These are phyloP conservation scores for Megalops cyprinoides DNA, from an alignment of 2,797 vertebrate species.

Conservation along the genomic window DNA sequence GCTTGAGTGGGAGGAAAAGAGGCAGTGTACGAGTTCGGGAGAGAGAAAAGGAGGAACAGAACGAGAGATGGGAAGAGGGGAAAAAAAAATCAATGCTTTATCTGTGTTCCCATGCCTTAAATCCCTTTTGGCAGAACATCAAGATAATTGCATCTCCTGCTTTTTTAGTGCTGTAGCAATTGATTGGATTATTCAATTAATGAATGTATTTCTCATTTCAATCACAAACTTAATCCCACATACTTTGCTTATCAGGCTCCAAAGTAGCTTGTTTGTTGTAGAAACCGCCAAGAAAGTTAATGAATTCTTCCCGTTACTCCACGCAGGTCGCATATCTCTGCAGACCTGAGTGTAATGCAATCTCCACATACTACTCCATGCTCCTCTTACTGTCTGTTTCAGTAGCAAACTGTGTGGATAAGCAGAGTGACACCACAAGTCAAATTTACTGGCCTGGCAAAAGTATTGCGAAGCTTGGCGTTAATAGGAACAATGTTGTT, in stretches of 20 bases:
- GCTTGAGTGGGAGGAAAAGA: neutral
- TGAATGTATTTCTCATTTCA: constrained; percentile 42
- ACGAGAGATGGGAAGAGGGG: constrained; percentile 18
- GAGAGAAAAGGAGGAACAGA: neutral
- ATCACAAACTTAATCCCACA: constrained; percentile 41
- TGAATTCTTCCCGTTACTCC: neutral
- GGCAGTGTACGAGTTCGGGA: neutral
- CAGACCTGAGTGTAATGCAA: neutral
- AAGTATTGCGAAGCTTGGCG: neutral
- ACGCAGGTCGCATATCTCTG: neutral
- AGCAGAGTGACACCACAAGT: neutral
- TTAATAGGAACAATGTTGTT: neutral
- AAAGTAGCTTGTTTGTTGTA: constrained; percentile 37
- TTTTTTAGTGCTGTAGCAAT: constrained; percentile 39
- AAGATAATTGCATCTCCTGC: constrained; percentile 46
- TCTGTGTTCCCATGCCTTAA: constrained; percentile 53
- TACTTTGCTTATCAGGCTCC: constrained; percentile 31
- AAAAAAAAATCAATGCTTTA: constrained; percentile 43
- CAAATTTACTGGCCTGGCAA: neutral
- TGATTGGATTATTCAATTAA: constrained; percentile 52
- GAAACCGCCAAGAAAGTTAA: constrained; percentile 26
- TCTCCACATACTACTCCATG: neutral
- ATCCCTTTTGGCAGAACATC: constrained; percentile 52
- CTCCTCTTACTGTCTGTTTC: neutral
- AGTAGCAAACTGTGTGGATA: neutral